phyloP scores from a whole-genome alignment of 2,888 invertebrate genomes.

The Bombyx huttoni region DNA sequence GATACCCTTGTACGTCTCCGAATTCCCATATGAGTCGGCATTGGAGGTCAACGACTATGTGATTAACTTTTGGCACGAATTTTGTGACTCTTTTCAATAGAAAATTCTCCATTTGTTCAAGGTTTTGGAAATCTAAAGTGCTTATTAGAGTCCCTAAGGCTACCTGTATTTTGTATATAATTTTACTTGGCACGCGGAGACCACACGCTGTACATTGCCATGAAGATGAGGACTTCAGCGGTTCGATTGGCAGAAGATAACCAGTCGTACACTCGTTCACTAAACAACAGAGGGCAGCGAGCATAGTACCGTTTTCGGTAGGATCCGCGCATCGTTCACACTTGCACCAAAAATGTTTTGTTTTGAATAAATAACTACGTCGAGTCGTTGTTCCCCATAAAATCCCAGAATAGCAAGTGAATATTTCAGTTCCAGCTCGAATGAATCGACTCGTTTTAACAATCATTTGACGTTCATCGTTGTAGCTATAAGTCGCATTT shows the following conservation, averaged over 20 bases:
- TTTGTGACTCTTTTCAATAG: slow-evolving; percentile 62
- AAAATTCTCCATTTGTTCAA: slow-evolving; percentile 70
- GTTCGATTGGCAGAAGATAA: slow-evolving; percentile 69
- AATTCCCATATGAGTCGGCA: slow-evolving; percentile 75
- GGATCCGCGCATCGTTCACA: slow-evolving; percentile 78
- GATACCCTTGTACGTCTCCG: slow-evolving; percentile 68
- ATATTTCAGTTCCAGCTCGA: slow-evolving; percentile 73
- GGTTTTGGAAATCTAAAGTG: slow-evolving; percentile 57
- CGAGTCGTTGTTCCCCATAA: slow-evolving; percentile 79
- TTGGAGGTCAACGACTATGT: slow-evolving; percentile 75
- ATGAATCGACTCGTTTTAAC: slow-evolving; percentile 74
- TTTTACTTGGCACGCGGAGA: slow-evolving; percentile 53
- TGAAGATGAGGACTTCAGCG: slow-evolving; percentile 55
- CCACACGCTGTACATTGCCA: slow-evolving; percentile 76
- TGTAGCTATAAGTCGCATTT: slow-evolving; percentile 76
- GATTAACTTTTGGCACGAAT: slow-evolving; percentile 73
- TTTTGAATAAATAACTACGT: slow-evolving; percentile 72
- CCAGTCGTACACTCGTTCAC: slow-evolving; percentile 58
- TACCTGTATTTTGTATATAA: slow-evolving; percentile 61
- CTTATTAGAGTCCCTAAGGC: slow-evolving; percentile 71
- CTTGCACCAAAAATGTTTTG: slow-evolving; percentile 78
- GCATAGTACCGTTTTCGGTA: slow-evolving; percentile 74
- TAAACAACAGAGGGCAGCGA: slow-evolving; percentile 74
- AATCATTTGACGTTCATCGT: slow-evolving; percentile 69
- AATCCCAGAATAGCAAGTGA: slow-evolving; percentile 76